Percentiles rank a stretch among this genome's conserved stretches.
Conservation (phyloP, 1,140 invertebrate species). For the Euura saliciscinereae region DNA sequence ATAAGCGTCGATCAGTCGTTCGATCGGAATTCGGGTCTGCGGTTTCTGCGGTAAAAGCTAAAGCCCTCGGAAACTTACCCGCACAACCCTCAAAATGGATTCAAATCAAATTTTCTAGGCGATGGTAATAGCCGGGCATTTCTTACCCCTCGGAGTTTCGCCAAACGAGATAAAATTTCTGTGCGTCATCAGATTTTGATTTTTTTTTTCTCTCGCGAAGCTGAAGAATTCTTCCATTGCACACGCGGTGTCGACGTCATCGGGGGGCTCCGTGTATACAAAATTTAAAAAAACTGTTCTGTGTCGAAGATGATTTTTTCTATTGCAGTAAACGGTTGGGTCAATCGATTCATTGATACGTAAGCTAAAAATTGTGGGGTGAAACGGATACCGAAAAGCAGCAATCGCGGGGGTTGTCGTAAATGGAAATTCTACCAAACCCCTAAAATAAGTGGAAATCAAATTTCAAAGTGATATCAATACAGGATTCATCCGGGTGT, state of each 20-base stretch:
- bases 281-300: too few relatives aligned
- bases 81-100: not conserved
- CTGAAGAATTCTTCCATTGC: too few relatives aligned
- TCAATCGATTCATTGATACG: not conserved
- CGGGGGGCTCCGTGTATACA: too few relatives aligned
- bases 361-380: not conserved
- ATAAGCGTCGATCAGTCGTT: not conserved
- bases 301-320: not conserved
- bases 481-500: not conserved
- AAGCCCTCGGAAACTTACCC: not conserved
- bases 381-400: too few relatives aligned
- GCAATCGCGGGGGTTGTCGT: too few relatives aligned
- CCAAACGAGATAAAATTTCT: not conserved
- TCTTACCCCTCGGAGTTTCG: not conserved
- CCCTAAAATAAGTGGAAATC: not conserved
- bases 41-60: not conserved
- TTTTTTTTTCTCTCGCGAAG: too few relatives aligned
- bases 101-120: slow-evolving; percentile 7
- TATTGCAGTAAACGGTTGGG: not conserved
- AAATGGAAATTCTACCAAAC: too few relatives aligned
- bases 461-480: slow-evolving; percentile 2
- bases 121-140: not conserved
- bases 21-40: not conserved
- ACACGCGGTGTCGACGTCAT: too few relatives aligned
- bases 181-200: not conserved